Percentiles rank a stretch among this genome's conserved stretches.
Evolutionary conservation across 2,888 invertebrate genomes (phyloP).

Genomic region (Protula sp.): DNA sequence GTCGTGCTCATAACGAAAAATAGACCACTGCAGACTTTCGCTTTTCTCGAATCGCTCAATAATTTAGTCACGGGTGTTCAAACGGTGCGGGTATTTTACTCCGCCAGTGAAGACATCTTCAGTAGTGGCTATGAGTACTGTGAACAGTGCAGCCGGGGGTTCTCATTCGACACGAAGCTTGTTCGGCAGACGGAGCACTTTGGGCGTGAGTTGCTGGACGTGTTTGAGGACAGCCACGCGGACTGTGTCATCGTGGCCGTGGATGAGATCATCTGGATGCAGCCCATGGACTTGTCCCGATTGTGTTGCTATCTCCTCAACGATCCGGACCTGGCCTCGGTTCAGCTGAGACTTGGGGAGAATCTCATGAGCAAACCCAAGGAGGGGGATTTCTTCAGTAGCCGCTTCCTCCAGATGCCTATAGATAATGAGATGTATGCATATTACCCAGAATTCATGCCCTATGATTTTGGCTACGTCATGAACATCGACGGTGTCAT

Average conservation of each 20-base stretch:
- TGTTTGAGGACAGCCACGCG: too few relatives aligned
- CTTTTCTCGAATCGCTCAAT: too few relatives aligned
- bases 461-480: slow-evolving; percentile 12
- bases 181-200: too few relatives aligned
- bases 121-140: slow-evolving; percentile 3
- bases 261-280: slow-evolving; percentile 16
- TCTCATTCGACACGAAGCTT: not conserved
- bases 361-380: slow-evolving; percentile 2
- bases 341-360: slow-evolving; percentile 14
- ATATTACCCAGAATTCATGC: slow-evolving; percentile 7
- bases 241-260: slow-evolving; percentile 6
- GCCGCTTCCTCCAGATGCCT: slow-evolving; percentile 3
- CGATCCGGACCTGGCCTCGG: not conserved
- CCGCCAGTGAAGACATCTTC: slow-evolving; percentile 5
- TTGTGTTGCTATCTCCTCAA: slow-evolving; percentile 1
- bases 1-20: too few relatives aligned
- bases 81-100: slow-evolving; percentile 11
- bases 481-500: slow-evolving; percentile 11
- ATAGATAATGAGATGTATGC: not conserved
- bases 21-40: too few relatives aligned
- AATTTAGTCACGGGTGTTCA: slow-evolving; percentile 4
- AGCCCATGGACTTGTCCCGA: slow-evolving; percentile 1
- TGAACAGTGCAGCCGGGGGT: not conserved
- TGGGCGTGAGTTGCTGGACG: too few relatives aligned
- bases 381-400: not conserved